Base-by-base conservation (phyloP, 64 coral and sea anemone genomes). In the Porites australiensis region DNA sequence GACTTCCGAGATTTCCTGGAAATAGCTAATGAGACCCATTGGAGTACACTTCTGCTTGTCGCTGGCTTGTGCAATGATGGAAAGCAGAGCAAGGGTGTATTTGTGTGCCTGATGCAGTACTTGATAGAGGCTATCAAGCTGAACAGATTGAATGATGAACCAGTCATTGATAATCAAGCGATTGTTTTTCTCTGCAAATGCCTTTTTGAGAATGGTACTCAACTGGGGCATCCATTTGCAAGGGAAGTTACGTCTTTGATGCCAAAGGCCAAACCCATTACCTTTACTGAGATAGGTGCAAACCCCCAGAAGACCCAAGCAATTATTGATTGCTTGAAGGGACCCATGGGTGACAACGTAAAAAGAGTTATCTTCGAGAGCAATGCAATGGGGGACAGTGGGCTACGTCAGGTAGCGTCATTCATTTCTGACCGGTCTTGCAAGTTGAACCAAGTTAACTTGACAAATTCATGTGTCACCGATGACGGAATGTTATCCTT, bases 91-190 rank as follows among this genome's bases (percentile, higher is more conserved):
- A 84, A 69, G 62, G 9, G 62, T 50, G 12, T 68, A 13, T 84
- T 84, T 84, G 63, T 84, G 45, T 84, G 58, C 19, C 69, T 84
- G 63, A 84, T 84, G 81, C 81, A 69, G 5, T 63, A 84, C 63
- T 69, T 84, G 20, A 84, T 46, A 4, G 45, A 69, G 69, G 61
- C 81, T 20, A 69, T 84, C 3, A 84, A 69, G 20, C 43, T 84
- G 16, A 52, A 50, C 62, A 84, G 60, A 19, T 64, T 82, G 6
- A 37, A 2, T n/a, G 43, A 64, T 18, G 46, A 84, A 67, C 81
- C 81, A 84, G 81, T 69, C 44, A 68, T 84, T 23, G 81, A 84
- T n/a, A 84, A 84, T 48, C 81, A 50, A 84, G 81, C 81, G n/a
- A 47, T 84, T 64, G 19, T 22, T 65, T 84, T 84, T n/a, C 81